Evolutionary conservation across 2,113 vertebrate species (phyloP).

Genomic region (Xiphias gladius): DNA sequence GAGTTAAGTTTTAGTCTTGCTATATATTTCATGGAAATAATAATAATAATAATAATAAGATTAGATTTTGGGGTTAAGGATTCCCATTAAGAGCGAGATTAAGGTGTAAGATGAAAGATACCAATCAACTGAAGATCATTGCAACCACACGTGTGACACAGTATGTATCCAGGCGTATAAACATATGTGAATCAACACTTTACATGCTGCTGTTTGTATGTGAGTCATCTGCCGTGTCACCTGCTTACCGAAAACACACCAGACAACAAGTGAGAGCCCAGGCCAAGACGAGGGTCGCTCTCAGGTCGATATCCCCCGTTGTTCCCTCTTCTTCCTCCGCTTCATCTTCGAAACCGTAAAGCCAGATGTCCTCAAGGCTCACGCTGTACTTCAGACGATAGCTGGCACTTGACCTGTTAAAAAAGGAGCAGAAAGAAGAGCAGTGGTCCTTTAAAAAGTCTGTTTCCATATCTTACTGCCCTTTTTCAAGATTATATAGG

Average conservation of each 20-base stretch:
- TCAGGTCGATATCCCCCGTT: slow-evolving; percentile 42
- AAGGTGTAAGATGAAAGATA: too few species aligned
- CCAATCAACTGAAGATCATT: too few species aligned
- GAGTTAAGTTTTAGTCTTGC: too few species aligned
- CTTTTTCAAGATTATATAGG: slow-evolving; percentile 14
- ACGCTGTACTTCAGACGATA: slow-evolving; percentile 80
- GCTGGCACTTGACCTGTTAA: slow-evolving; percentile 72
- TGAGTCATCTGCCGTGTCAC: background rate
- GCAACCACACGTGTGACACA: background rate
- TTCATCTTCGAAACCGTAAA: slow-evolving; percentile 66
- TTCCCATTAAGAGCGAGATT: too few species aligned
- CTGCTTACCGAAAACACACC: slow-evolving; percentile 77
- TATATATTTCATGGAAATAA: too few species aligned
- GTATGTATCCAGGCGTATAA: background rate
- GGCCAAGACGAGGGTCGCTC: slow-evolving; percentile 70
- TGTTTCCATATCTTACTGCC: background rate
- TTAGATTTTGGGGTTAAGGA: background rate
- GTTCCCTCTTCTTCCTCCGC: slow-evolving; percentile 39
- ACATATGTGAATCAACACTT: background rate
- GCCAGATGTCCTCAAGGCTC: slow-evolving; percentile 70
- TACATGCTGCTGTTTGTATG: background rate
- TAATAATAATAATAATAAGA: too few species aligned
- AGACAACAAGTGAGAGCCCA: slow-evolving; percentile 74
- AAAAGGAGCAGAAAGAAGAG: background rate
- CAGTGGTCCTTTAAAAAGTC: background rate